Percentiles rank a stretch among this genome's conserved stretches.
These are phyloP conservation scores for Helicoverpa assulta DNA, from an alignment of 2,888 invertebrate genomes.

Conservation along the genomic window DNA sequence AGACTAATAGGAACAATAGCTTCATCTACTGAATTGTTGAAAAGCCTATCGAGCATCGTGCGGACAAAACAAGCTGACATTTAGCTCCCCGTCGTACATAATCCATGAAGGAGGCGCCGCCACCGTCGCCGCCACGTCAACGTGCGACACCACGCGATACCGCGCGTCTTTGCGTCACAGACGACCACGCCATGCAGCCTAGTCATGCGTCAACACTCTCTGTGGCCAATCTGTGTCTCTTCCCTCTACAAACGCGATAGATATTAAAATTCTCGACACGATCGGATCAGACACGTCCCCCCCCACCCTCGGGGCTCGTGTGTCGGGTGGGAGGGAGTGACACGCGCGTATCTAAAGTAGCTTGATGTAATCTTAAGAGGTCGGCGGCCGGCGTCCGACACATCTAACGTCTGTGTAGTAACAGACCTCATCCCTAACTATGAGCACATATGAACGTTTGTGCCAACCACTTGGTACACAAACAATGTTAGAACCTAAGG, in stretches of 20 bases:
- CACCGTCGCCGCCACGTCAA: background rate
- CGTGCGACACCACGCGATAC: background rate
- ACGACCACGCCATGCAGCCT: background rate
- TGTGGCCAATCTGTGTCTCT: constrained; percentile 54
- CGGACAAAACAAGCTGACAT: constrained; percentile 11
- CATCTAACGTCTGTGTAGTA: background rate
- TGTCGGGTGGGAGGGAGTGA: background rate
- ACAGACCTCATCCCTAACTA: too few species aligned
- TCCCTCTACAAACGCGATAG: constrained; percentile 50
- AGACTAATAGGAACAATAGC: background rate
- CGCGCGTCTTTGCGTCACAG: background rate
- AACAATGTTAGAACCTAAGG: too few species aligned
- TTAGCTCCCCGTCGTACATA: constrained; percentile 28
- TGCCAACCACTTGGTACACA: too few species aligned
- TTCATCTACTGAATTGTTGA: constrained; percentile 23
- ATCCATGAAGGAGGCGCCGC: constrained; percentile 7
- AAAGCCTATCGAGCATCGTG: background rate
- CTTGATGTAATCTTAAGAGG: constrained; percentile 57
- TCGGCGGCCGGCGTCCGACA: constrained; percentile 42
- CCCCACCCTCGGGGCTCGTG: background rate
- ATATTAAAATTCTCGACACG: constrained; percentile 65
- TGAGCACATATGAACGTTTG: too few species aligned
- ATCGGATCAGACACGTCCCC: constrained; percentile 20
- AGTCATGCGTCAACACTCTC: constrained; percentile 8
- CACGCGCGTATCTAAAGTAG: constrained; percentile 47